Evolutionary conservation across 2,797 vertebrate species (phyloP).

Genomic region (Neosilurus hyrtlii): DNA sequence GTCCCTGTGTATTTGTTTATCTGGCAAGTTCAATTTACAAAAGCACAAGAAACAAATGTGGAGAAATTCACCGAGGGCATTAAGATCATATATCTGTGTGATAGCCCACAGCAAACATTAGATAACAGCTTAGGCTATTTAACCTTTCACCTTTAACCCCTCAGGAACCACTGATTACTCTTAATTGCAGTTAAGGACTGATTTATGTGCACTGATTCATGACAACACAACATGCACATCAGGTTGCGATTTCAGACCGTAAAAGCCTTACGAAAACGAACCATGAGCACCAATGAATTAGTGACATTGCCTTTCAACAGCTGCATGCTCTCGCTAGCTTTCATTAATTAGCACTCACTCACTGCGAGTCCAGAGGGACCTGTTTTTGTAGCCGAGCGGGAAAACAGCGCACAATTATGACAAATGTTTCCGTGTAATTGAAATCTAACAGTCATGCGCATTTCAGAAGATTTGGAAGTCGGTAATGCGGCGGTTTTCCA

Average conservation of each 20-base stretch:
- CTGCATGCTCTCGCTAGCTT: constrained; percentile 30
- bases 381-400: constrained; percentile 21
- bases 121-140: constrained; percentile 39
- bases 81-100: constrained; percentile 11
- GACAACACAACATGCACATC: constrained; percentile 32
- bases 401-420: constrained; percentile 46
- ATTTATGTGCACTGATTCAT: constrained; percentile 37
- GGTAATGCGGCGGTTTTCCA: constrained; percentile 30
- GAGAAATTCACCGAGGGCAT: constrained; percentile 8
- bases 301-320: constrained; percentile 35
- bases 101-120: constrained; percentile 19
- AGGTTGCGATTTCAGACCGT: constrained; percentile 40
- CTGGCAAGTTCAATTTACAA: not conserved
- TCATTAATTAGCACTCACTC: constrained; percentile 49
- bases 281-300: constrained; percentile 38
- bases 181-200: constrained; percentile 36
- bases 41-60: constrained; percentile 7
- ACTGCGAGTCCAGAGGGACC: constrained; percentile 39
- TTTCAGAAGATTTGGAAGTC: constrained; percentile 35
- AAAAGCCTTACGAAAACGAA: constrained; percentile 21
- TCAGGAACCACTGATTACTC: constrained; percentile 47
- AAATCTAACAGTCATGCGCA: constrained; percentile 39
- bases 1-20: not conserved
- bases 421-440: constrained; percentile 49
- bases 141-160: constrained; percentile 44